phyloP scores from a whole-genome alignment of 2,113 vertebrate species.

The Oryctolagus cuniculus region mOryCun1.1 NC_091444.1:19421501-19422000 shows the following conservation, averaged over 20 bases:
- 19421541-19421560: constrained; percentile 91
- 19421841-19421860: constrained; percentile 87
- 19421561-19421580: constrained; percentile 94
- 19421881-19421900: constrained; percentile 90
- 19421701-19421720: constrained; percentile 85
- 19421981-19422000: constrained; percentile 90
- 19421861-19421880: constrained; percentile 90
- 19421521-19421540: constrained; percentile 88
- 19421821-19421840: constrained; percentile 90
- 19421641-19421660: constrained; percentile 80
- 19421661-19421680: constrained; percentile 91
- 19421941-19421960: constrained; percentile 99
- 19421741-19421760: constrained; percentile 59
- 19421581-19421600: constrained; percentile 93
- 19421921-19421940: constrained; percentile 95
- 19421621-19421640: constrained; percentile 57
- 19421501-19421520: constrained; percentile 83
- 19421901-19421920: constrained; percentile 93
- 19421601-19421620: constrained; percentile 84
- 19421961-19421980: constrained; percentile 93
- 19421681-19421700: constrained; percentile 87
- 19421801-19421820: constrained; percentile 88
- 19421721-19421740: constrained; percentile 83
- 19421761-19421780: constrained; percentile 86
- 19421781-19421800: constrained; percentile 88